Percentiles rank a stretch among this genome's conserved stretches.
These are phyloP conservation scores for Drosophila oshimai DNA, from an alignment of 1,140 invertebrate genomes.

Conservation along the genomic window DNA sequence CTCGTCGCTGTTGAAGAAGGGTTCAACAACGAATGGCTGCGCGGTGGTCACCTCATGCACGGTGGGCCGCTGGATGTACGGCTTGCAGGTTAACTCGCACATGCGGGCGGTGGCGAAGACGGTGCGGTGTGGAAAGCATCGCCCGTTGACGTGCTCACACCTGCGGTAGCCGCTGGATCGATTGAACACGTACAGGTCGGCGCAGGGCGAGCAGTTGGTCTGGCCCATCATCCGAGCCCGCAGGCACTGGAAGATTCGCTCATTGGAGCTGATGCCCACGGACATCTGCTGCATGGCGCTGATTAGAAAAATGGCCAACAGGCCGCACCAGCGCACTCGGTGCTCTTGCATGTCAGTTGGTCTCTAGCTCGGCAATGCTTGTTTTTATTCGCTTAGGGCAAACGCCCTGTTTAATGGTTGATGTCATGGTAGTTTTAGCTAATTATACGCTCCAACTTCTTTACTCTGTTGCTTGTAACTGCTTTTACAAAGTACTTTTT, in stretches of 20 bases:
- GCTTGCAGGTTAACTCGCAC: constrained; percentile 11
- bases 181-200: constrained; percentile 15
- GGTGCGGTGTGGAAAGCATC: neutral
- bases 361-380: neutral
- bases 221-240: neutral
- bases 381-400: neutral
- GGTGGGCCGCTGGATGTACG: neutral
- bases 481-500: too few relatives aligned
- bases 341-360: neutral
- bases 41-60: neutral
- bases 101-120: constrained; percentile 1
- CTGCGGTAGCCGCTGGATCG: neutral
- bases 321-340: neutral
- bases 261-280: neutral
- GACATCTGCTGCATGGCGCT: neutral
- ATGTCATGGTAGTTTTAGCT: neutral
- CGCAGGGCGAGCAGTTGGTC: constrained; percentile 9
- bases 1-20: neutral
- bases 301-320: neutral
- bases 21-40: neutral
- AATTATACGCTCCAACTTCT: neutral
- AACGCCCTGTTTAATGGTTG: neutral
- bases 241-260: neutral
- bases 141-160: constrained; percentile 20
- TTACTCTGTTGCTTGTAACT: too few relatives aligned